These are phyloP conservation scores for human DNA, from an alignment of 2,113 vertebrate species.

Conservation along the genomic window GRCh38 chr1:36101501-36102000, in stretches of 20 bases:
- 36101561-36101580: not conserved
- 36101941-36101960: too few species aligned
- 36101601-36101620: not conserved
- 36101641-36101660: not conserved
- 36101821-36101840: not conserved
- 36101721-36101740: not conserved
- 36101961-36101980: not conserved
- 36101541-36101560: not conserved
- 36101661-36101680: not conserved
- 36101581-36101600: not conserved
- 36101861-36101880: not conserved
- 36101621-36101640: not conserved
- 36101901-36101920: too few species aligned
- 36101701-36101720: too few species aligned
- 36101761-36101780: not conserved
- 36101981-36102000: not conserved
- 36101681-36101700: not conserved
- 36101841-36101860: not conserved
- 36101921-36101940: too few species aligned
- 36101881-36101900: not conserved
- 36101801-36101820: not conserved
- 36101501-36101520: not conserved
- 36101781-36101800: not conserved
- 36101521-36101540: not conserved
- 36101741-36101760: not conserved